Evolutionary conservation across 2,888 invertebrate species (phyloP), one percentile per base, ranked within the genome.

Genomic region (Nebria salina): DNA sequence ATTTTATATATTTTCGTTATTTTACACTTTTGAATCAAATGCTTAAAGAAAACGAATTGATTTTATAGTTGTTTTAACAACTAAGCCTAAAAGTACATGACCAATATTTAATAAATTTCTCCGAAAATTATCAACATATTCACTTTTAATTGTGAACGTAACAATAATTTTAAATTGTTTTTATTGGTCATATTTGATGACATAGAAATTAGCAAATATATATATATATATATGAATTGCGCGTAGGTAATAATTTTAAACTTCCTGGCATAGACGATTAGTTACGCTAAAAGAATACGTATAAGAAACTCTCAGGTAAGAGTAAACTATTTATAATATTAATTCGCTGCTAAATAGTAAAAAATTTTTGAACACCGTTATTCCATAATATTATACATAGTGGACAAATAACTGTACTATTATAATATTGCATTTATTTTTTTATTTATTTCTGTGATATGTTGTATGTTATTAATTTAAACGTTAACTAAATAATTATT

Each of bases 371-470:
- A 54, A 54, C 54, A 54, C 54, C 54, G 54, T 54, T 54, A 54
- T 54, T 54, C 54, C 54, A 54, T 11, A 54, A 54, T 54, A 34
- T 34, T 34, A 34, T 34, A 34, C 70, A 54, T 54, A 54, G 8
- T 54, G 54, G 65, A 25, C 72, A 72, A 64, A 26, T 79, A 74
- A 68, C 43, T 79, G 74, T 74, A 66, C 74, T 78, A 25, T 64
- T 78, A 65, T 65, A 78, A 73, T 73, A 65, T 43, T 66, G 43
- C 43, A 65, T 74, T 79, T 79, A 54, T 54, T 54, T 54, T 54
- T 54, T 54, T 54, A 54, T 54, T 54, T 54, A 78, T 78, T 79
- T 74, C 79, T 79, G 79, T 79, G 79, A 79, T 79, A 79, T 79
- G 72, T 77, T 72, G 72, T 77, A 77, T 77, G 73, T 34, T 74